These are phyloP conservation scores for Acanthosepion lycidas DNA, from an alignment of 2,888 invertebrate genomes.

Conservation along the genomic window DNA sequence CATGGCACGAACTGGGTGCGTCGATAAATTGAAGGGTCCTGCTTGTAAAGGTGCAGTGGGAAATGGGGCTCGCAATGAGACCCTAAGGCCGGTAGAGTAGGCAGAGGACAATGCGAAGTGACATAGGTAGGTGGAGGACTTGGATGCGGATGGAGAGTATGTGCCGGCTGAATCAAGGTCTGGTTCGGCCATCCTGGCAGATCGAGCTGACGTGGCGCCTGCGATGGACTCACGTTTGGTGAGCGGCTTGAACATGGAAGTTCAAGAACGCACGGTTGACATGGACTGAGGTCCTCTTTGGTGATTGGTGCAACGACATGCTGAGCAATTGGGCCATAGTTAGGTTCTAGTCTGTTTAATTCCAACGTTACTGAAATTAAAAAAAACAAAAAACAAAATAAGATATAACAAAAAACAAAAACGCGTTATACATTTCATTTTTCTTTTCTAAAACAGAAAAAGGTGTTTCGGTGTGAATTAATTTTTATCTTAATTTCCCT, in stretches of 20 bases:
- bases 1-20: conserved; percentile 35
- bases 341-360: not conserved
- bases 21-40: conserved; percentile 46
- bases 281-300: conserved; percentile 40
- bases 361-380: conserved; percentile 41
- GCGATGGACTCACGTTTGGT: conserved; percentile 44
- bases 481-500: too few species aligned
- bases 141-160: not conserved
- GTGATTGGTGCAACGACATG: conserved; percentile 34
- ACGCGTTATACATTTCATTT: too few species aligned
- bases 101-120: not conserved
- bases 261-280: conserved; percentile 39
- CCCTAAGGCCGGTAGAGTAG: not conserved
- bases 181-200: conserved; percentile 23
- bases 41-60: conserved; percentile 40
- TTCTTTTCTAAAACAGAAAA: too few species aligned
- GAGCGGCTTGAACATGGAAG: conserved; percentile 38
- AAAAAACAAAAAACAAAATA: not conserved
- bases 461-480: too few species aligned
- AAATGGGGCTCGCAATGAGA: conserved; percentile 45
- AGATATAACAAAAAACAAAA: not conserved
- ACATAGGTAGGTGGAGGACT: conserved; percentile 35
- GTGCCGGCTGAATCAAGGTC: not conserved
- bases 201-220: conserved; percentile 44
- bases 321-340: not conserved